Percentiles rank a stretch among this genome's conserved stretches.
phyloP scores from a whole-genome alignment of 2,888 invertebrate species.

The Plusia festucae region DNA sequence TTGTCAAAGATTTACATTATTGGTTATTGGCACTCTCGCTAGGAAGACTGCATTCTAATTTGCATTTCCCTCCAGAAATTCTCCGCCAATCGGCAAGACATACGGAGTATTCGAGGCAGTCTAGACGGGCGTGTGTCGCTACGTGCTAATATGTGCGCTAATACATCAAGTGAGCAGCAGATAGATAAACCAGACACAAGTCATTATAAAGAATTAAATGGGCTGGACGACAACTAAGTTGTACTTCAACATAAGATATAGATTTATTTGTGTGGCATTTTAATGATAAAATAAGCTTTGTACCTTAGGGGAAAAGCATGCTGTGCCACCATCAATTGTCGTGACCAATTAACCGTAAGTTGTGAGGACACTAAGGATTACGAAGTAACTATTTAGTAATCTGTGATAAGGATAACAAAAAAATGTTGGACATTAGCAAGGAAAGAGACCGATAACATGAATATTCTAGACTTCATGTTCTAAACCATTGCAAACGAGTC shows the following conservation, averaged over 20 bases:
- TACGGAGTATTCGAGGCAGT: constrained; percentile 36
- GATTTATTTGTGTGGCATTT: no score
- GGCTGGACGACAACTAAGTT: neutral
- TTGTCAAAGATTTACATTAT: neutral
- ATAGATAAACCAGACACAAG: neutral
- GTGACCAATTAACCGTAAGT: no score
- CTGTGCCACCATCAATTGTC: no score
- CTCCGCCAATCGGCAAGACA: constrained; percentile 18
- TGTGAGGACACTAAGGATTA: no score
- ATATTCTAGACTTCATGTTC: neutral
- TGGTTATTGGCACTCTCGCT: neutral
- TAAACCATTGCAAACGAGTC: neutral
- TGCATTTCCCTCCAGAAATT: constrained; percentile 17
- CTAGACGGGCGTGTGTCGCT: constrained; percentile 38
- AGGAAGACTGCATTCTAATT: neutral
- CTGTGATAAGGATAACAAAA: no score
- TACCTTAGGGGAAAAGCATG: no score
- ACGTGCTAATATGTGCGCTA: constrained; percentile 36
- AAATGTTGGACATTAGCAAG: neutral
- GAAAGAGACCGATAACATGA: neutral
- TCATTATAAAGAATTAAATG: neutral
- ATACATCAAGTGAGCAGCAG: constrained; percentile 26
- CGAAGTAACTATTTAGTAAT: no score
- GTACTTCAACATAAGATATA: no score
- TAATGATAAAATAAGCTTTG: no score